Evolutionary conservation across 2,888 invertebrate genomes (phyloP).

Genomic region (Ormyrus thymus): DNA sequence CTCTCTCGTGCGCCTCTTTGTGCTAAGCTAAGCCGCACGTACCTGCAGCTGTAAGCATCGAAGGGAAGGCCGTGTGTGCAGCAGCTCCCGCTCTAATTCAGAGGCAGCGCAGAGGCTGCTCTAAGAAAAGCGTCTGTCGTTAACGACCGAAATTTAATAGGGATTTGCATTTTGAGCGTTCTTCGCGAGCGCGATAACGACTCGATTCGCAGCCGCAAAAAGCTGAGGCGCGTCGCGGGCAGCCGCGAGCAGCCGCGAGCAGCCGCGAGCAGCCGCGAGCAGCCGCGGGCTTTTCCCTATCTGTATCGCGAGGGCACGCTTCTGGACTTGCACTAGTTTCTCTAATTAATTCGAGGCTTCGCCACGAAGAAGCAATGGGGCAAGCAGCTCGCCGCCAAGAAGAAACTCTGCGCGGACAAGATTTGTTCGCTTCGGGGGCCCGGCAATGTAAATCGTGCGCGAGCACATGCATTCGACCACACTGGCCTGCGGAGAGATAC

Average conservation of each 20-base stretch:
- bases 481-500: constrained; percentile 41
- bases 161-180: constrained; percentile 70
- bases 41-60: not conserved
- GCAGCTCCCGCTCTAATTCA: not conserved
- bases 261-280: not conserved
- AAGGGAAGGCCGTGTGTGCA: not conserved
- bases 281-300: too few relatives aligned
- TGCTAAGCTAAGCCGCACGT: not conserved
- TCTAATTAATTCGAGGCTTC: too few relatives aligned
- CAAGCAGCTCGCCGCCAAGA: too few relatives aligned
- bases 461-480: constrained; percentile 3
- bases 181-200: constrained; percentile 62
- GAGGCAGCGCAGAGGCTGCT: not conserved
- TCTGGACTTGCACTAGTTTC: too few relatives aligned
- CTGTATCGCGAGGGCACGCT: too few relatives aligned
- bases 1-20: constrained; percentile 1
- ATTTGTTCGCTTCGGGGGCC: too few relatives aligned
- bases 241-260: not conserved
- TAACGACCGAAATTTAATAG: constrained; percentile 71
- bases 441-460: constrained; percentile 51
- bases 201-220: constrained; percentile 24
- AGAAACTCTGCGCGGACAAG: too few relatives aligned
- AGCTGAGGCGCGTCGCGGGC: not conserved
- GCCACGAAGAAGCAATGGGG: too few relatives aligned
- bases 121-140: constrained; percentile 61